These are phyloP conservation scores for Heliconius aoede DNA, from an alignment of 2,888 invertebrate genomes.

Conservation along the genomic window DNA sequence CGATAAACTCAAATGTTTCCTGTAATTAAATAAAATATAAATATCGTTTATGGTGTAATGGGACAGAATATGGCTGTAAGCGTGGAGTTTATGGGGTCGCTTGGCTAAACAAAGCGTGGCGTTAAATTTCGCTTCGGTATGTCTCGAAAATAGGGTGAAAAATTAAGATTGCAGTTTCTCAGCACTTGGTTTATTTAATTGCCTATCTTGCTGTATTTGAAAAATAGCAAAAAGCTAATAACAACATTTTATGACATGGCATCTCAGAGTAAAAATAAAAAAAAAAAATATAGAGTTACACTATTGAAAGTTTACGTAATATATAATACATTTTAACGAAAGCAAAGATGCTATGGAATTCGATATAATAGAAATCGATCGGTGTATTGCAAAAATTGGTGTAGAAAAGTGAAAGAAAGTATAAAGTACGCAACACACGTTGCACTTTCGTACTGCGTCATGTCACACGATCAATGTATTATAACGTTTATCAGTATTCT, in stretches of 20 bases:
- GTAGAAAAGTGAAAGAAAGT: constrained; percentile 53
- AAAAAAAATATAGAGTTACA: neutral
- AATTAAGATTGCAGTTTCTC: no score
- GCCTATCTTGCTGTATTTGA: no score
- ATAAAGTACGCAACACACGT: constrained; percentile 53
- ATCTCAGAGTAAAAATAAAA: no score
- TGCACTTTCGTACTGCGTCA: constrained; percentile 50
- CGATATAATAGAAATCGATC: constrained; percentile 48
- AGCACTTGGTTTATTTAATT: no score
- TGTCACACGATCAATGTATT: constrained; percentile 42
- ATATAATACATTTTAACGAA: constrained; percentile 2
- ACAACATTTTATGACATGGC: no score
- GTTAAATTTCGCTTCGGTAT: no score
- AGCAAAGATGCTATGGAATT: constrained; percentile 33
- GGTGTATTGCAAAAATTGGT: constrained; percentile 54
- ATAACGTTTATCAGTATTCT: constrained; percentile 43
- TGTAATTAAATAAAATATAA: neutral
- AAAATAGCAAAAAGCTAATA: no score
- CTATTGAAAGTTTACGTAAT: neutral
- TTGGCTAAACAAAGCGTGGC: no score
- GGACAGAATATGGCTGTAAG: no score
- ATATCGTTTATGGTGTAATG: neutral
- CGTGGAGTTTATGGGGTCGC: no score
- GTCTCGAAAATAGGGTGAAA: no score
- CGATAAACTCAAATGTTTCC: neutral